Base-by-base conservation (phyloP, 1,140 invertebrate genomes). In the Bombus terrestris region DNA sequence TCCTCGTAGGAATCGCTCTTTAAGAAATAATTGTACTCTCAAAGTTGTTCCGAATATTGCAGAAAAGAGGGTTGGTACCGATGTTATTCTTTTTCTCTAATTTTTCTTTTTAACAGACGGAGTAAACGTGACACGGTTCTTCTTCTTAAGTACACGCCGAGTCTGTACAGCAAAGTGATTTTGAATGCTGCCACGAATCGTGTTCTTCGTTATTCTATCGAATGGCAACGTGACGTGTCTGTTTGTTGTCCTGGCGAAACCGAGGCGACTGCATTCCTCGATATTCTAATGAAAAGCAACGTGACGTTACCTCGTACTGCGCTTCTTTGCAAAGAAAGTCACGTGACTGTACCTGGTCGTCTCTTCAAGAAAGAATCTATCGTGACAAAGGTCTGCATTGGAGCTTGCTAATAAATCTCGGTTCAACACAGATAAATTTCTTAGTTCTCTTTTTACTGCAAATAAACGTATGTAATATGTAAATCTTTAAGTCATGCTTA, bases 211-310 rank as follows among this genome's bases (percentile, higher is more conserved):
- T 82, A 64, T 13, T 64, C 39, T 18, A 43, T 43, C 71, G 53
- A 62, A 59, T 22, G 43, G 43, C 76, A 71, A 72, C 82, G 82
- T 84, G 82, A 84, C 82, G 43, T 10, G 39, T 39, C 82, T 59
- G 66, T 84, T 59, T 71, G 82, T 68, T 68, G 73, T 72, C 79
- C 53, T 28, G 35, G 72, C 39, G 82, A 84, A 84, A 79, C 37
- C 76, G 82, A 57, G 37, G 37, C 82, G 75, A 79, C 82, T 37
- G 82, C 75, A 59, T 84, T 79, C 66, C 76, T 79, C 76, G 82
- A 84, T 84, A 84, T 84, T 84, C 82, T 84, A 84, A 84, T 84
- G 82, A 84, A 84, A 84, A 84, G 66, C 76, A 41, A 59, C 82
- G 82, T 47, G 76, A 83, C 64, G 10, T n/a, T 39, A 18, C 25